These are phyloP conservation scores for Erannis defoliaria DNA, from an alignment of 2,888 invertebrate species.

Conservation along the genomic window DNA sequence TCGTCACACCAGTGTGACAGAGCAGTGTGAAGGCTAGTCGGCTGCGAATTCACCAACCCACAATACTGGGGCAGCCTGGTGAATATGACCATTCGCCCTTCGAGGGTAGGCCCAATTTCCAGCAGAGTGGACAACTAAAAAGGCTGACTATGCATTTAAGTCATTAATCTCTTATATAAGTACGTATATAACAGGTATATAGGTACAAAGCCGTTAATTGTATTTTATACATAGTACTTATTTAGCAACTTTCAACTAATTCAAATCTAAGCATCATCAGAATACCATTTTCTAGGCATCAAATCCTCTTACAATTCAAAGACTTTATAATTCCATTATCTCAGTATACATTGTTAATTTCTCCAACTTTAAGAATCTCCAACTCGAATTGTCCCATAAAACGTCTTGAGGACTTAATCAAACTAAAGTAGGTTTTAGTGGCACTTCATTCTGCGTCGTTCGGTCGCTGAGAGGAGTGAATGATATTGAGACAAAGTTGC, in stretches of 20 bases:
- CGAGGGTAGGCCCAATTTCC: too few species aligned
- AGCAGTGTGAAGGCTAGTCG: too few species aligned
- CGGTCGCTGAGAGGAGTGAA: conserved; percentile 52
- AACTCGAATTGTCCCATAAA: conserved; percentile 43
- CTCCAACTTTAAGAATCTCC: conserved; percentile 37
- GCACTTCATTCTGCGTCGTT: conserved; percentile 40
- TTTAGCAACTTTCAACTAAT: neutral
- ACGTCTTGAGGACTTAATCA: conserved; percentile 60
- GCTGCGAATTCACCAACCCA: too few species aligned
- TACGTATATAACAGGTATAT: too few species aligned
- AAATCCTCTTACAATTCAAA: neutral
- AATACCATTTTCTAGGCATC: neutral
- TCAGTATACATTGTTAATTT: conserved; percentile 28
- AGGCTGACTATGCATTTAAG: too few species aligned
- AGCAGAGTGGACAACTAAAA: too few species aligned
- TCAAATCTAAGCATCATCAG: neutral
- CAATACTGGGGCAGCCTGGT: too few species aligned
- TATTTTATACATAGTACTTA: neutral
- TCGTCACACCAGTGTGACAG: too few species aligned
- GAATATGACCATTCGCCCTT: too few species aligned
- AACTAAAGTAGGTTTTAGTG: conserved; percentile 62
- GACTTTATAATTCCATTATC: conserved; percentile 15
- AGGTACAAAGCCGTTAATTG: too few species aligned
- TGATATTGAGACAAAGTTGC: conserved; percentile 72
- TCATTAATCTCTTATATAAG: too few species aligned